phyloP scores from a whole-genome alignment of 2,888 invertebrate genomes.

The Patella depressa region DNA sequence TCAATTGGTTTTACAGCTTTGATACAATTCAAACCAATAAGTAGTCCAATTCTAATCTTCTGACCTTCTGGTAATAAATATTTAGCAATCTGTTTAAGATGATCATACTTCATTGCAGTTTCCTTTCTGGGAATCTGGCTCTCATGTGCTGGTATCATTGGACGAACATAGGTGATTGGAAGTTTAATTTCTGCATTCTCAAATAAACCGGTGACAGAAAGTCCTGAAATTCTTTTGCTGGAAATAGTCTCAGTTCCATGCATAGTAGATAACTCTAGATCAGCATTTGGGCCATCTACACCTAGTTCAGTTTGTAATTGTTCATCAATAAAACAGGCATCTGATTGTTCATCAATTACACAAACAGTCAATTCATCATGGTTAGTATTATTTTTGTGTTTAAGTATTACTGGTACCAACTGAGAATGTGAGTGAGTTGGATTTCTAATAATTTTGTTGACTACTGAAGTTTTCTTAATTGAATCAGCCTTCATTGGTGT shows the following conservation, averaged over 20 bases:
- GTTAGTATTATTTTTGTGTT: background rate
- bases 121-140: background rate
- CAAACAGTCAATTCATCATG: no score
- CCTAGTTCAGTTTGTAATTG: background rate
- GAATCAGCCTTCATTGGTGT: no score
- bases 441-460: no score
- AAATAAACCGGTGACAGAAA: background rate
- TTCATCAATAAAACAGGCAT: background rate
- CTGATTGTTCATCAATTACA: background rate
- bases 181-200: background rate
- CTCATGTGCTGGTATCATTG: background rate
- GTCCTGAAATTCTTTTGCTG: background rate
- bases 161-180: background rate
- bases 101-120: slow-evolving; percentile 1
- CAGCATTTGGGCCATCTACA: no score
- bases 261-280: background rate
- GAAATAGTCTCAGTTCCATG: background rate
- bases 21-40: background rate
- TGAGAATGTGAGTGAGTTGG: background rate
- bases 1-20: background rate
- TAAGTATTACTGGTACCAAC: background rate
- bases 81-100: background rate
- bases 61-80: background rate
- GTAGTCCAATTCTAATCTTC: background rate
- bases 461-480: no score